A percentile compares a stretch with the other conserved stretches of the same genome.
Conservation (phyloP, 2,113 vertebrate species). For the Motacilla tschutschensis region DNA sequence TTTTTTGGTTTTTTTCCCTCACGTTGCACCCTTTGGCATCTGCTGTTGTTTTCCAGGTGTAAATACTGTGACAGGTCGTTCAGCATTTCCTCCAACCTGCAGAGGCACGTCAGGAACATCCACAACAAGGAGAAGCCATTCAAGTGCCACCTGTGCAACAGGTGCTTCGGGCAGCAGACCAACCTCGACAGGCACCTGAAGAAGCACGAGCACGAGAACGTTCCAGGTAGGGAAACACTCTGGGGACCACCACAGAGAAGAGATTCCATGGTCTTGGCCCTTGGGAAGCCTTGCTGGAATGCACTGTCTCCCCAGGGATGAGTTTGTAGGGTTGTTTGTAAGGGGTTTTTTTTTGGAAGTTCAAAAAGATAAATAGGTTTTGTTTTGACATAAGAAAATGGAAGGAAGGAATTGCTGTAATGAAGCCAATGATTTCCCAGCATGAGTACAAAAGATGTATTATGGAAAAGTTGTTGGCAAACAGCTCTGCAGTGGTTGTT, state of each 20-base stretch:
- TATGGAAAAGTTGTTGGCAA: neutral
- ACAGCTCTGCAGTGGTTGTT: neutral
- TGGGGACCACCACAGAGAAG: neutral
- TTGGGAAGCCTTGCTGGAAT: neutral
- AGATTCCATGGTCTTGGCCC: fast-evolving
- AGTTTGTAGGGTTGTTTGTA: neutral
- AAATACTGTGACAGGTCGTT: conserved; percentile 99
- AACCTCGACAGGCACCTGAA: conserved; percentile 97
- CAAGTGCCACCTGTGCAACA: conserved; percentile 97
- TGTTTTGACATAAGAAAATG: too few relatives aligned
- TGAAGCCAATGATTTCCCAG: neutral
- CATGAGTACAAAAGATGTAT: neutral
- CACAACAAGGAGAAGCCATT: conserved; percentile 99
- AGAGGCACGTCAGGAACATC: conserved; percentile 97
- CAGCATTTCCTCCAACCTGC: conserved; percentile 99
- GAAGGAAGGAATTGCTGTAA: too few relatives aligned
- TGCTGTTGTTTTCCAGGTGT: conserved; percentile 81
- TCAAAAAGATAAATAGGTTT: neutral
- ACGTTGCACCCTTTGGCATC: neutral
- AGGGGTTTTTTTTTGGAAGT: neutral
- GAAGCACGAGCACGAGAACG: conserved; percentile 96
- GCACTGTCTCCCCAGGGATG: neutral
- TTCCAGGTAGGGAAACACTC: conserved; percentile 77
- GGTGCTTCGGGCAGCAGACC: conserved; percentile 98
- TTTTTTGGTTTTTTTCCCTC: neutral